Conservation (phyloP, 1,140 invertebrate species). For the Druon quercuslanigerum region DNA sequence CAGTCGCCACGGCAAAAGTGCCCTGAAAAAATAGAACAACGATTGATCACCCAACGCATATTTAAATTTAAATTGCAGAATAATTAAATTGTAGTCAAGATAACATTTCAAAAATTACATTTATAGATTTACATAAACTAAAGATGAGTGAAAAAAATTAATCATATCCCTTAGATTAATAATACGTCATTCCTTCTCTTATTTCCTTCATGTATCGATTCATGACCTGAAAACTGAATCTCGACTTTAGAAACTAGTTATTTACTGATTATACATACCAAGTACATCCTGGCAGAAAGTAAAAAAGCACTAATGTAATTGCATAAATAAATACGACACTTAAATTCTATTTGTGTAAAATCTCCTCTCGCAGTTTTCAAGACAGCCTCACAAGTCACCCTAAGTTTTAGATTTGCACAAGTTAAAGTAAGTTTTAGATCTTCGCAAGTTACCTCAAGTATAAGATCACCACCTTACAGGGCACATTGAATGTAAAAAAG, state of each 20-base stretch:
- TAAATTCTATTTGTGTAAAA: too few species aligned
- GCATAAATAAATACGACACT: too few species aligned
- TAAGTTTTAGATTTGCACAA: too few species aligned
- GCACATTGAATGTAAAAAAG: too few species aligned
- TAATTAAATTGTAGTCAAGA: conserved; percentile 5
- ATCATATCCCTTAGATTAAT: not conserved
- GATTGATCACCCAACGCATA: not conserved
- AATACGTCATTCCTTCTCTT: not conserved
- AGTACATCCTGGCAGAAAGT: conserved; percentile 20
- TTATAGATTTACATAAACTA: not conserved
- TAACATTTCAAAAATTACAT: not conserved
- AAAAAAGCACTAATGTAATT: too few species aligned
- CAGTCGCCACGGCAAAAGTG: conserved; percentile 4
- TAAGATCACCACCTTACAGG: too few species aligned
- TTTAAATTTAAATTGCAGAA: conserved; percentile 16
- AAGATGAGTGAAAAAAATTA: not conserved
- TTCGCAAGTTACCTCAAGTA: too few species aligned
- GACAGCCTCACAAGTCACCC: too few species aligned
- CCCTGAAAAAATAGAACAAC: conserved; percentile 13
- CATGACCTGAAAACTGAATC: conserved; percentile 26
- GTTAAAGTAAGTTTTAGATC: too few species aligned
- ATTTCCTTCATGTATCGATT: conserved; percentile 25
- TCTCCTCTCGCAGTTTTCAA: too few species aligned
- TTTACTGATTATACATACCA: conserved; percentile 15
- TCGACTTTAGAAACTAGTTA: conserved; percentile 26